A percentile compares a stretch with the other conserved stretches of the same genome.
Conservation (phyloP, 2,888 invertebrate species). For the Parnassius glacialis region DNA sequence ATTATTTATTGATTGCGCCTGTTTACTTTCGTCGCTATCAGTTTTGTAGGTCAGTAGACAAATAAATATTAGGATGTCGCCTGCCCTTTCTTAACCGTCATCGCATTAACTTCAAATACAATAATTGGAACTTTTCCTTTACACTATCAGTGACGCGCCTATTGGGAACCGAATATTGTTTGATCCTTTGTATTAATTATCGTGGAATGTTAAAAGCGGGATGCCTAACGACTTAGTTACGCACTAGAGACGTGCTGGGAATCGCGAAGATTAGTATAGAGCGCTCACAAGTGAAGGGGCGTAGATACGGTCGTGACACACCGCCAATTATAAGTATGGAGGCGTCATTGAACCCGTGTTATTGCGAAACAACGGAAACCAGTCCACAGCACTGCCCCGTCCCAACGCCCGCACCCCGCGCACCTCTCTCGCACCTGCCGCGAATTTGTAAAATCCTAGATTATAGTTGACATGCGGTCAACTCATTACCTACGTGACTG, state of each 20-base stretch:
- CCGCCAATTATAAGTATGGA: constrained; percentile 68
- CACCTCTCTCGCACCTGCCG: constrained; percentile 62
- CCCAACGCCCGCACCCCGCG: constrained; percentile 34
- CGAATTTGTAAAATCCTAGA: constrained; percentile 79
- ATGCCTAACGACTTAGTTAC: constrained; percentile 24
- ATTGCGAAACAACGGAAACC: constrained; percentile 81
- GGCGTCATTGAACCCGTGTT: constrained; percentile 77
- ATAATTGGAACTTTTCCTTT: constrained; percentile 19
- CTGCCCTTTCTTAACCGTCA: constrained; percentile 47
- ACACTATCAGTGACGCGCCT: constrained; percentile 5
- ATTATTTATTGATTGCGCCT: constrained; percentile 63
- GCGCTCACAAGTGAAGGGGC: constrained; percentile 56
- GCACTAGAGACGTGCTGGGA: constrained; percentile 31
- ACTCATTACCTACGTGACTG: constrained; percentile 58
- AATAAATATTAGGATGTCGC: constrained; percentile 53
- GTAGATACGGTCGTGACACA: constrained; percentile 65
- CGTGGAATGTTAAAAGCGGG: constrained; percentile 23
- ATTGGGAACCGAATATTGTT: neutral
- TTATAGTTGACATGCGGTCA: constrained; percentile 74
- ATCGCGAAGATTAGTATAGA: constrained; percentile 36
- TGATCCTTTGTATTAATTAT: constrained; percentile 21
- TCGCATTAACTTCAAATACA: constrained; percentile 38
- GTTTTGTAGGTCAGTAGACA: constrained; percentile 64
- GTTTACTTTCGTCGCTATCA: constrained; percentile 74
- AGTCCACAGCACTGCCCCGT: constrained; percentile 54